Evolutionary conservation across 2,113 vertebrate genomes (phyloP), one percentile per base, ranked within the genome.

Genomic region (Oncorhynchus tshawytscha): DNA sequence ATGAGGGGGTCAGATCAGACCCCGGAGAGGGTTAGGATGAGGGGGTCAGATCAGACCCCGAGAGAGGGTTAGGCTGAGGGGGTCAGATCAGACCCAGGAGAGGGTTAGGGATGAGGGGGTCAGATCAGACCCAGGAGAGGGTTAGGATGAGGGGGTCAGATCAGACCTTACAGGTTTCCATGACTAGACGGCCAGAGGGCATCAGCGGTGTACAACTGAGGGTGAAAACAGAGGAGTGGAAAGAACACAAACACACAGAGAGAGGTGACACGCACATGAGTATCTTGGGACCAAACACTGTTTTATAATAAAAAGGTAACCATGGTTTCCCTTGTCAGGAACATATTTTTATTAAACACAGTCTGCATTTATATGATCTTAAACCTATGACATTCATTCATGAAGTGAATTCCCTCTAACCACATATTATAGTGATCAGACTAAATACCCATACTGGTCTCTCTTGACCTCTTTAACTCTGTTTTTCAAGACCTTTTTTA

Each of bases 191-290:
- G 57, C 75, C 67, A 16, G 66, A 39, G 71, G 77, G 79, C 81
- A 78, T 85, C 89, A 88, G 79, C 82, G 85, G 82, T 49, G 68
- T 81, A 70, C 45, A 48, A 8, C 51, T 64, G 48, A 62, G 71
- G 70, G 65, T 72, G 81, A 76, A 81, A 69, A 82, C 84, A 75
- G 70, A 73, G 60, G 69, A 82, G 82, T 66, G 79, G 77, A 87
- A 87, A 15, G 27, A 18, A 31, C 22, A 70, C 67, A 70, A 22
- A 70, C 31, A 34, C 6, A 34, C 1, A 34, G 11, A 29, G 16
- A 73, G 49, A 48, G 4, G 51, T 60, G 20, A 54, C 48, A 51
- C 7, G 2, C 49, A 16, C 49, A 16, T 13, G 49, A 18, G 12
- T 18, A 11, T 45, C 39, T 11, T 11, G 8, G 39, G 16, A 18